Evolutionary conservation across 2,113 vertebrate genomes (phyloP).

Genomic region (Dryoscopus gambensis): DNA sequence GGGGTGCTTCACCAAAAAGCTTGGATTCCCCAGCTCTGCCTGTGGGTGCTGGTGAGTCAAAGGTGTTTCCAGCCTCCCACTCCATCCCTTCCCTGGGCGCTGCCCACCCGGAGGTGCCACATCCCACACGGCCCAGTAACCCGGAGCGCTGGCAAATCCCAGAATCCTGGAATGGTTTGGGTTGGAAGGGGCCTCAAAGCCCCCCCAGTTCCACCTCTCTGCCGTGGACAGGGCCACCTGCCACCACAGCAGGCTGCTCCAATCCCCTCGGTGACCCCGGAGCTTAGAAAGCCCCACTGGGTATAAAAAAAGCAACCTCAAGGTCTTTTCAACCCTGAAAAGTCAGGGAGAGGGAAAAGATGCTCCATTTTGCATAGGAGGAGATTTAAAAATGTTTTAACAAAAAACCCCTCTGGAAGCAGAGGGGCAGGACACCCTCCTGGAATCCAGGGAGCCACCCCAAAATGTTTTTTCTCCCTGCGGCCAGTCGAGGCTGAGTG

Average conservation of each 20-base stretch:
- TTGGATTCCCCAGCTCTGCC: not conserved
- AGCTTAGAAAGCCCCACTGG: fast-evolving
- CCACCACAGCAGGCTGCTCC: not conserved
- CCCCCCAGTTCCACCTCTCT: not conserved
- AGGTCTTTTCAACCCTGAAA: not conserved
- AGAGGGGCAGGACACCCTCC: not conserved
- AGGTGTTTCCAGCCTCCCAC: not conserved
- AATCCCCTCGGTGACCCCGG: fast-evolving
- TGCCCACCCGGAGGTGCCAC: fast-evolving
- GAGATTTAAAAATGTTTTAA: too few species aligned
- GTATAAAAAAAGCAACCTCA: fast-evolving
- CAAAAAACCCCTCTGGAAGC: not conserved
- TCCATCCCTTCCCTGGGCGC: not conserved
- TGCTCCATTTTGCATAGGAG: not conserved
- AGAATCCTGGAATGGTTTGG: not conserved
- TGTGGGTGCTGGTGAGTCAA: not conserved
- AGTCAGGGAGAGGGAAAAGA: not conserved
- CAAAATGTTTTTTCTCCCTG: not conserved
- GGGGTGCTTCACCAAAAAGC: not conserved
- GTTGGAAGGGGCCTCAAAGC: not conserved
- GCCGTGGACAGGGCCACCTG: not conserved
- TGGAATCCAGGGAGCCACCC: not conserved
- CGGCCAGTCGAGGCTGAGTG: not conserved
- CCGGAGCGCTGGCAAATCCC: not conserved
- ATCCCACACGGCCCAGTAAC: fast-evolving